These are phyloP conservation scores for Ophiothrix spiculata DNA, from an alignment of 35 echinoderm and acorn worm genomes.

Conservation along the genomic window DNA sequence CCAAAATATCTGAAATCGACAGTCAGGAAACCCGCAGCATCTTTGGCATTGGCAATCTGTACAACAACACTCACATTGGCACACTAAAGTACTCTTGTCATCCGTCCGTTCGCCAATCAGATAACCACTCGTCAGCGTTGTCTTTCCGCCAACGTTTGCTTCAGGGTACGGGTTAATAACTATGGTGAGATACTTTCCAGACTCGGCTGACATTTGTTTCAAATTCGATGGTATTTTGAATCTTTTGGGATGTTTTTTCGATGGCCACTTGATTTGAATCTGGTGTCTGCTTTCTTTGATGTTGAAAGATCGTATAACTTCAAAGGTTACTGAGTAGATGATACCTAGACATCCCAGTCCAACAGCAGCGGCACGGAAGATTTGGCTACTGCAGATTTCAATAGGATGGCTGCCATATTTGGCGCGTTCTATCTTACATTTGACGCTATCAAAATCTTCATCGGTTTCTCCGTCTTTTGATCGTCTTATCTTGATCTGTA, in stretches of 20 bases:
- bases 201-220: conserved; percentile 46
- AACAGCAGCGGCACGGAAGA: conserved; percentile 81
- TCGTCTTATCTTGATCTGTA: conserved; percentile 64
- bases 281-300: conserved; percentile 57
- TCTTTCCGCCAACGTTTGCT: conserved; percentile 36
- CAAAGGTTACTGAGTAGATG: conserved; percentile 79
- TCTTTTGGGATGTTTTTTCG: background rate
- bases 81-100: conserved; percentile 58
- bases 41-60: conserved; percentile 66
- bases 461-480: conserved; percentile 60
- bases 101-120: conserved; percentile 66
- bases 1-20: conserved; percentile 75
- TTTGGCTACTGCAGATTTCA: conserved; percentile 70
- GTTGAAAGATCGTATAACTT: conserved; percentile 69
- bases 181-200: conserved; percentile 81
- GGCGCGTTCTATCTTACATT: conserved; percentile 42
- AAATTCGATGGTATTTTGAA: conserved; percentile 72
- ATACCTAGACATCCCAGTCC: conserved; percentile 82
- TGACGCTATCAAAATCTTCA: conserved; percentile 75
- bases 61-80: conserved; percentile 53
- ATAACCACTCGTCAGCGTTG: conserved; percentile 63
- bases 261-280: conserved; percentile 69
- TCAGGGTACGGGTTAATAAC: conserved; percentile 76
- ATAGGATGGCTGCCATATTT: conserved; percentile 65
- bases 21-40: conserved; percentile 58